These are phyloP conservation scores for Antheraea mylitta DNA, from an alignment of 1,140 invertebrate species.

Conservation along the genomic window DNA sequence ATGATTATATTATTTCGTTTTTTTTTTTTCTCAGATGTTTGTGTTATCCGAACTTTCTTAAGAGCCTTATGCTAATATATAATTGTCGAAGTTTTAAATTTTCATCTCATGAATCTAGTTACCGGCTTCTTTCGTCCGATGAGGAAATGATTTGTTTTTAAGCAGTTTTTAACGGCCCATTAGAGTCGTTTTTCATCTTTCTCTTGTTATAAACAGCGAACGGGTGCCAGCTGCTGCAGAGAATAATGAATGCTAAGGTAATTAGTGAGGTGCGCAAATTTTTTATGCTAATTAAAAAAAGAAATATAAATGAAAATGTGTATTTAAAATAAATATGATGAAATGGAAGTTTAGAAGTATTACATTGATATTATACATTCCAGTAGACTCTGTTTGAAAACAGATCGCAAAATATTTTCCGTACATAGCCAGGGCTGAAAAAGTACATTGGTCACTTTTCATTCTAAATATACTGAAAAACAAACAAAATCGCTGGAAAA, in stretches of 20 bases:
- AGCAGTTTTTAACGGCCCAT: conserved; percentile 17
- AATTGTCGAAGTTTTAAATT: background rate
- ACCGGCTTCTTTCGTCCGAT: conserved; percentile 4
- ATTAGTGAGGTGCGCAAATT: background rate
- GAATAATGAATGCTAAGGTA: conserved; percentile 11
- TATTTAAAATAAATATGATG: too few species aligned
- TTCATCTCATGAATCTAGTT: background rate
- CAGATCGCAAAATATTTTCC: too few species aligned
- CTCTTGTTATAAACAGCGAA: background rate
- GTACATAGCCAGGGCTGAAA: too few species aligned
- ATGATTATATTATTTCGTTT: too few species aligned
- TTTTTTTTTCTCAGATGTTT: too few species aligned
- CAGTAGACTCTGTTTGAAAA: too few species aligned
- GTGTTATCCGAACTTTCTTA: background rate
- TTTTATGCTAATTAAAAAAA: background rate
- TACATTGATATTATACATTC: too few species aligned
- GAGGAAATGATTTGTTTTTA: conserved; percentile 16
- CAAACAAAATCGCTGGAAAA: too few species aligned
- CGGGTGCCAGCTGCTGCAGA: conserved; percentile 1
- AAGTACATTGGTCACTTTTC: too few species aligned
- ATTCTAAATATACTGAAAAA: too few species aligned
- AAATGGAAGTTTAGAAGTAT: too few species aligned
- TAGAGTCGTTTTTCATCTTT: conserved; percentile 13
- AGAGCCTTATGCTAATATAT: background rate
- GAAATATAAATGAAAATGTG: too few species aligned